Base-by-base conservation (phyloP, 1,140 invertebrate genomes). In the Bombus waltoni region DNA sequence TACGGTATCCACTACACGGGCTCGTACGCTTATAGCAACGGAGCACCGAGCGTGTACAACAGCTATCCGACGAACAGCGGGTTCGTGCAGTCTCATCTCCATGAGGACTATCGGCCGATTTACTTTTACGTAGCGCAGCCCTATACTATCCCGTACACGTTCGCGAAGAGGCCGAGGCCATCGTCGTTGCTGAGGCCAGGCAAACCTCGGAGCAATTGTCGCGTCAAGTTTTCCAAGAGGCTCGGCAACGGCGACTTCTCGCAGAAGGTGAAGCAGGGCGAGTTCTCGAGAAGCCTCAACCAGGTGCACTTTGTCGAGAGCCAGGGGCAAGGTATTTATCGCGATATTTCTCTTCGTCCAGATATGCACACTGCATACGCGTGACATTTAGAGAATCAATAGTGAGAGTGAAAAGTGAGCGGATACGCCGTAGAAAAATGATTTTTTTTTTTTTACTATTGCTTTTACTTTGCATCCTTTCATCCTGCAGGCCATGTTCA, bases 41-140 rank as follows among this genome's bases (percentile, higher is more conserved):
- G 93, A 80, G 91, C 92, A 83, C 90, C 94, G 89, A 94, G 94
- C 78, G 81, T 92, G 44, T 93, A 92, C 88, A 90, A 88, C 72
- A 86, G 77, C 66, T 89, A 87, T 81, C 85, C 83, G 38, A 53
- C 89, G 15, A 85, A 83, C 87, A 79, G 86, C 40, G 83, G 90
- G 38, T 89, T 85, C 79, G 85, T 77, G 22, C 89, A 86, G n/a
- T 83, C 89, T 25, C 92, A 93, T 59, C 84, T 93, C 1, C 93
- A 94, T 85, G 94, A 95, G 83, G 94, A 94, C 79, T 95, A 95
- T 71, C 88, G 94, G 70, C 94, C 94, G 79, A 95, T 95, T 76
- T 95, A 95, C 86, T 95, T 95, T 86, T 95, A 95, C 90, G 94
- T 95, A 65, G 94, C 94, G 25, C 94, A 95, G 79, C 94, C 94